Base-by-base conservation (phyloP, 2,888 invertebrate species). In the Drosophila ezoana region DNA sequence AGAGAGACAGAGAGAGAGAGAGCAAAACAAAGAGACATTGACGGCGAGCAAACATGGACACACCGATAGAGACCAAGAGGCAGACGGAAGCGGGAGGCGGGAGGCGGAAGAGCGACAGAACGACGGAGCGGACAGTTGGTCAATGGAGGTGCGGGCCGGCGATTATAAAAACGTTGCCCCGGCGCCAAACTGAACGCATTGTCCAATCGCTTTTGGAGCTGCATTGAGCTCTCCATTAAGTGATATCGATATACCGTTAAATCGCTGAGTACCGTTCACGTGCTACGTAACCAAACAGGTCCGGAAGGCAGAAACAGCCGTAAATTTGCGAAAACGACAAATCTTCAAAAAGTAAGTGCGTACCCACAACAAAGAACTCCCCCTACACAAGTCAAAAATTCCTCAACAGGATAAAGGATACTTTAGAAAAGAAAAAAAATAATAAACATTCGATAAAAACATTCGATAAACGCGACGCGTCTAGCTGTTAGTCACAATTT, bases 311-410 rank as follows among this genome's bases (percentile, higher is more conserved):
- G 72, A 97, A 37, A 13, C n/a, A 60, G 97, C 79, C 96, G 93
- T 93, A 97, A 90, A 94, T 95, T 93, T 97, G 97, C 88, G 96
- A 95, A 93, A 97, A 95, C 91, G 96, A 97, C 66, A 53, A 66
- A 67, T n/a, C 47, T 40, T 40, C 44, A 59, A 65, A 48, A 37
- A 60, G 45, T 79, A 85, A 75, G 86, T 86, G 64, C 66, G 80
- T 79, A 81, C 51, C 41, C 28, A 64, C 45, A 49, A 23, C 53
- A 35, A 58, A 49, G 35, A 28, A 23, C 0, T n/a, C n/a, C 33
- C 51, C 38, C 51, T 28, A 6, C 23, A 57, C 14, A 48, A 43
- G 40, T 13, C 4, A 44, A 20, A 32, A 11, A 38, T 20, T 35
- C 41, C 32, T 16, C 48, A 35, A n/a, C 41, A 53, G 44, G 43